Percentiles rank a stretch among this genome's conserved stretches.
phyloP scores from a whole-genome alignment of 2,888 invertebrate species.

The Himalopsyche tibetana region DNA sequence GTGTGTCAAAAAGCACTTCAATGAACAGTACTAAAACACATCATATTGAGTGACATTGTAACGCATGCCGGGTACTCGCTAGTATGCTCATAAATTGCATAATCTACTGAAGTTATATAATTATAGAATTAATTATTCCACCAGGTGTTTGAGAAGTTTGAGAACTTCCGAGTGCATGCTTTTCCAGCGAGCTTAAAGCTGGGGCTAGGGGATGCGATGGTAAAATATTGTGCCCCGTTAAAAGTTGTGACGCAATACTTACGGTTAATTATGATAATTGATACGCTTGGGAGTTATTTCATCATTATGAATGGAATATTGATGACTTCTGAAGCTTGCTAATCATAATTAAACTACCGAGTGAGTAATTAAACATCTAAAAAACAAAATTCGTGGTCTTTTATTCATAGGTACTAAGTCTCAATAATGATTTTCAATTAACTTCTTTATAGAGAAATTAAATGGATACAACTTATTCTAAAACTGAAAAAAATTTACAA shows the following conservation, averaged over 20 bases:
- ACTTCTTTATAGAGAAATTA: no score
- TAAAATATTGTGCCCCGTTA: conserved; percentile 22
- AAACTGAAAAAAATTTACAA: no score
- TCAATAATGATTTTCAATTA: no score
- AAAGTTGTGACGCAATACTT: conserved; percentile 13
- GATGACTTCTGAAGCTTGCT: not conserved
- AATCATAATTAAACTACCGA: not conserved
- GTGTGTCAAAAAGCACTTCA: no score
- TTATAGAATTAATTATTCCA: not conserved
- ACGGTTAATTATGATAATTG: conserved; percentile 24
- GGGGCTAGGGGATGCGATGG: not conserved
- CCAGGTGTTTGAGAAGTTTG: not conserved
- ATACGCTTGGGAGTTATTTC: not conserved
- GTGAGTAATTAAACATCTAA: no score
- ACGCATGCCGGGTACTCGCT: not conserved
- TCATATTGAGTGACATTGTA: not conserved
- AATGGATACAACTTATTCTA: no score
- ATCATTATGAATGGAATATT: not conserved
- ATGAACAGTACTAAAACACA: no score
- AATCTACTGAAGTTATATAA: no score
- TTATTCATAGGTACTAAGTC: no score
- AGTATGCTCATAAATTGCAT: not conserved
- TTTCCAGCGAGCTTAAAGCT: not conserved
- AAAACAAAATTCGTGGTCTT: no score
- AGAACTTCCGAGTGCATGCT: not conserved